Evolutionary conservation across 2,888 invertebrate genomes (phyloP).

Genomic region (Noctua comes): DNA sequence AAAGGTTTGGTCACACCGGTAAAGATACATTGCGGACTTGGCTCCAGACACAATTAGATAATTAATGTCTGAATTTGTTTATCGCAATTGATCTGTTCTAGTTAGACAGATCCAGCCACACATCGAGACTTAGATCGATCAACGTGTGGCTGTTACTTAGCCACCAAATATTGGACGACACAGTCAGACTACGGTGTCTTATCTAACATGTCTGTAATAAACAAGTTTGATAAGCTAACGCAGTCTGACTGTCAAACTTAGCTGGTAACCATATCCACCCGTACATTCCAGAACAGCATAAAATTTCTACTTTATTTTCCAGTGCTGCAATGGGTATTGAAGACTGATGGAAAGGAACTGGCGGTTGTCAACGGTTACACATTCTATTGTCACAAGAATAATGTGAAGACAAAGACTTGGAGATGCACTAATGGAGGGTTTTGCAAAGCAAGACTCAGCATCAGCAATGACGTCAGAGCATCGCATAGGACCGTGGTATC

Average conservation of each 20-base stretch:
- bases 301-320: conserved; percentile 22
- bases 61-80: no score
- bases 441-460: conserved; percentile 24
- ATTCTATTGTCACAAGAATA: conserved; percentile 52
- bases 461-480: background rate
- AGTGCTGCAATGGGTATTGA: conserved; percentile 56
- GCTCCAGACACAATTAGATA: no score
- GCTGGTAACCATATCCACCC: background rate
- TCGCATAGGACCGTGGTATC: conserved; percentile 18
- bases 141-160: no score
- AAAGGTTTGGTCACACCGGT: no score
- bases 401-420: conserved; percentile 27
- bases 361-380: conserved; percentile 60
- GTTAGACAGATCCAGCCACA: no score
- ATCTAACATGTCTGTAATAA: background rate
- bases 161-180: background rate
- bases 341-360: conserved; percentile 65
- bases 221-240: background rate
- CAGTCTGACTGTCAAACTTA: background rate
- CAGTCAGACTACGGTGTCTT: background rate
- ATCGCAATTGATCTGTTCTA: no score
- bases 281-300: conserved; percentile 8
- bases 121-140: no score
- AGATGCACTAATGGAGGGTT: conserved; percentile 17
- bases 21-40: no score